These are phyloP conservation scores for Cactoblastis cactorum DNA, from an alignment of 2,888 invertebrate species.

Conservation along the genomic window DNA sequence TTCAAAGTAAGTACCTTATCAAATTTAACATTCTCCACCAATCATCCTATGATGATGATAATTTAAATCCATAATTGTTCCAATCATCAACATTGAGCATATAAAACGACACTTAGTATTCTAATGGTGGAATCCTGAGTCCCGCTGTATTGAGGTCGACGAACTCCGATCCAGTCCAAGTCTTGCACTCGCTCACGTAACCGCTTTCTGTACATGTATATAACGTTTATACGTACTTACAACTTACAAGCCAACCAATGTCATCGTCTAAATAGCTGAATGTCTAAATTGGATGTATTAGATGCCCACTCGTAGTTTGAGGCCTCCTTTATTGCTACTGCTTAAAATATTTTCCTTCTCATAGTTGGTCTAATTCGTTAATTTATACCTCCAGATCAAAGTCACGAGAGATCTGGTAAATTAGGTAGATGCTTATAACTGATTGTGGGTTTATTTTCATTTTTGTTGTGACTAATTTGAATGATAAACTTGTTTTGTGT, in stretches of 20 bases:
- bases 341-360: neutral
- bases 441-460: no score
- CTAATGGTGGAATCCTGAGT: conserved; percentile 69
- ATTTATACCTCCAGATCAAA: no score
- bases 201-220: conserved; percentile 58
- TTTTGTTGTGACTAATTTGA: no score
- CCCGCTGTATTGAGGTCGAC: conserved; percentile 66
- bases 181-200: conserved; percentile 74
- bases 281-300: conserved; percentile 4
- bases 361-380: neutral
- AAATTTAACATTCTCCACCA: no score
- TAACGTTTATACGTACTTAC: conserved; percentile 27
- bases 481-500: no score
- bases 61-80: neutral
- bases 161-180: conserved; percentile 73
- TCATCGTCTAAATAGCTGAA: conserved; percentile 8
- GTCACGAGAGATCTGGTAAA: no score
- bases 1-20: no score
- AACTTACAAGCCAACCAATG: no score
- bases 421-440: no score
- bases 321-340: neutral
- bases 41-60: no score
- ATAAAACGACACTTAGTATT: conserved; percentile 49
- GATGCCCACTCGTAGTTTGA: neutral
- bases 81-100: neutral